Base-by-base conservation (phyloP, 2,888 invertebrate species). In the Platycheirus albimanus region DNA sequence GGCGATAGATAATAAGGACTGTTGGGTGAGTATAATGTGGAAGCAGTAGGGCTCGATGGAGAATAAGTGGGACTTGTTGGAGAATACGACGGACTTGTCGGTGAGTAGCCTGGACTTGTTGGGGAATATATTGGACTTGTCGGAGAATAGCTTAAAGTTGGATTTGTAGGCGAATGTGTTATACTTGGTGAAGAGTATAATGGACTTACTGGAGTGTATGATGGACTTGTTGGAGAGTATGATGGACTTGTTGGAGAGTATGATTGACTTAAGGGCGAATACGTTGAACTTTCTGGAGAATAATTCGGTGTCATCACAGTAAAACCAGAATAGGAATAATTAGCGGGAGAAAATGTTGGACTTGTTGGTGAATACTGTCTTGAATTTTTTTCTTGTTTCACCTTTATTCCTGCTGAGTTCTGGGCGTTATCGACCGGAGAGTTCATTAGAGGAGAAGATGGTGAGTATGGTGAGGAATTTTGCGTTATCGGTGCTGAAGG, bases 51-150 rank as follows among this genome's bases (percentile, higher is more conserved):
- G 96, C 88, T 94, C 0, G 94, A 94, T 0, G 96, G 95, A 0
- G 95, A 95, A 87, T 95, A 95, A 7, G 92, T 92, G 0, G 96
- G 95, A 86, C 91, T 92, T 5, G 94, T 94, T 1, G 95, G 95
- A 0, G 95, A 95, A 91, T 94, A 94, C 47, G 51, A 93, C 93
- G 0, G 96, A 96, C 88, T 94, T 0, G 95, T 94, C 0, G 96
- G 95, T 0, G 95, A 95, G 87, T 93, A 94, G 84, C 94, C 92
- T 80, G 96, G 95, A 36, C 93, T 93, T 0, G 94, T 94, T 1
- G 93, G 94, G 0, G 93, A 93, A 88, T 95, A 95, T 3, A 93
- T 93, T 0, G 95, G 96, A 94, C 52, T 94, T 0, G 95, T 94
- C 2, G 77, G 84, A 8, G 85, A 71, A 90, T 84, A 92, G 41